These are phyloP conservation scores for Emmelina monodactyla DNA, from an alignment of 2,888 invertebrate species.

Conservation along the genomic window DNA sequence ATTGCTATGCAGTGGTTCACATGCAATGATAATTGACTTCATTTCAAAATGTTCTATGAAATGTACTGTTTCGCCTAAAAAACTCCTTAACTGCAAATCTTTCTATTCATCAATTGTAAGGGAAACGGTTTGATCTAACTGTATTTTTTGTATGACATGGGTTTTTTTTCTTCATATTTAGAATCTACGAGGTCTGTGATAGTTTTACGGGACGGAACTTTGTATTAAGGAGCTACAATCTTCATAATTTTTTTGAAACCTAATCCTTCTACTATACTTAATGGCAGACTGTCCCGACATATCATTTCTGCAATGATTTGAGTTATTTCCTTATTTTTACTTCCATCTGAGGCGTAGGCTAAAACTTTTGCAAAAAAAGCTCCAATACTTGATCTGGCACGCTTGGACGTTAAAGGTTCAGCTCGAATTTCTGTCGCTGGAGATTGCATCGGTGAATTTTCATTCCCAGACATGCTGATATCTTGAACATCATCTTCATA, in stretches of 20 bases:
- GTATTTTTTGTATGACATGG: slow-evolving; percentile 13
- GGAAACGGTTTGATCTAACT: slow-evolving; percentile 9
- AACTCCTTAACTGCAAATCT: slow-evolving; percentile 15
- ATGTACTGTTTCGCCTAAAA: slow-evolving; percentile 16
- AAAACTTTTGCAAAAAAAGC: too few species aligned
- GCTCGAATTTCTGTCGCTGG: too few species aligned
- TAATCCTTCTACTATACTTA: slow-evolving; percentile 14
- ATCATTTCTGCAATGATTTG: slow-evolving; percentile 17
- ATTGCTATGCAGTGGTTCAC: slow-evolving; percentile 17
- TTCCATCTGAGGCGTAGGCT: too few species aligned
- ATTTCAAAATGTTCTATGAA: slow-evolving; percentile 18
- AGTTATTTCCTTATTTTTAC: too few species aligned
- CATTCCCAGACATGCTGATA: too few species aligned
- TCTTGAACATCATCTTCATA: too few species aligned
- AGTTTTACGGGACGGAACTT: slow-evolving; percentile 18
- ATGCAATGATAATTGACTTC: slow-evolving; percentile 18
- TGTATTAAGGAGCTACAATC: slow-evolving; percentile 14
- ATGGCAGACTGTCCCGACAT: slow-evolving; percentile 16
- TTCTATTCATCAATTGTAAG: slow-evolving; percentile 16
- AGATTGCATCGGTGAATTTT: too few species aligned
- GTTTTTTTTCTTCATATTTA: slow-evolving; percentile 18
- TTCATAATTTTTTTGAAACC: slow-evolving; percentile 15
- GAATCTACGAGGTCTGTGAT: slow-evolving; percentile 14
- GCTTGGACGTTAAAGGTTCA: too few species aligned
- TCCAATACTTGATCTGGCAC: too few species aligned